Evolutionary conservation across 2,888 invertebrate genomes (phyloP), one percentile per base, ranked within the genome.

Genomic region (Tortrix viridana): DNA sequence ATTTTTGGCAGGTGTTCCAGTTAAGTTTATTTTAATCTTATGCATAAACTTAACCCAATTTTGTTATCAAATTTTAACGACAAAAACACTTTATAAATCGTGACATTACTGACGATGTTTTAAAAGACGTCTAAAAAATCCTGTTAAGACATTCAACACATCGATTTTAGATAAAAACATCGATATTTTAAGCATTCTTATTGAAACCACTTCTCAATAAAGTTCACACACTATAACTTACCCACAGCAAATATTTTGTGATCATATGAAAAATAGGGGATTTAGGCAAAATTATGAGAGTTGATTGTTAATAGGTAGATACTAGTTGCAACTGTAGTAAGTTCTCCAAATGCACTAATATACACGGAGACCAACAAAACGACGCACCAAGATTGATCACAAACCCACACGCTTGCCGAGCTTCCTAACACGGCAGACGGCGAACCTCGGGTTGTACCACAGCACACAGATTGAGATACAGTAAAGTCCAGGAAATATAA

Each of bases 351-450:
- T 49, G 0, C 2, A 32, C 12, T 32, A 3, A 9, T 49, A 50
- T 9, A 50, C n/a, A 19, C 19, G 32, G 32, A 14, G 6, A 50
- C 14, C 43, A 22, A n/a, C 9, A 22, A 22, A 19, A 38, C 52
- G 62, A 57, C 19, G 49, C 37, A 74, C 75, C 71, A 72, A 70
- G 73, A 71, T 67, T 68, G 65, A 67, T 32, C 55, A 61, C 74
- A 73, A 73, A 76, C 71, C 74, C 70, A 75, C 75, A 73, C 72
- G 72, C 72, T 72, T 68, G 70, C 70, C 77, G 69, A 69, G 74
- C 75, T 74, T 74, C 83, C 84, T 74, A 80, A 81, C 73, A 79
- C 74, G 80, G 82, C 75, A 75, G 67, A 69, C 74, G 80, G 82
- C 75, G 75, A 67, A 69, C 71, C 69, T 65, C 69, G 74, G 70